Percentiles rank a stretch among this genome's conserved stretches.
phyloP scores from a whole-genome alignment of 2,113 vertebrate species.

The Myodes glareolus region DNA sequence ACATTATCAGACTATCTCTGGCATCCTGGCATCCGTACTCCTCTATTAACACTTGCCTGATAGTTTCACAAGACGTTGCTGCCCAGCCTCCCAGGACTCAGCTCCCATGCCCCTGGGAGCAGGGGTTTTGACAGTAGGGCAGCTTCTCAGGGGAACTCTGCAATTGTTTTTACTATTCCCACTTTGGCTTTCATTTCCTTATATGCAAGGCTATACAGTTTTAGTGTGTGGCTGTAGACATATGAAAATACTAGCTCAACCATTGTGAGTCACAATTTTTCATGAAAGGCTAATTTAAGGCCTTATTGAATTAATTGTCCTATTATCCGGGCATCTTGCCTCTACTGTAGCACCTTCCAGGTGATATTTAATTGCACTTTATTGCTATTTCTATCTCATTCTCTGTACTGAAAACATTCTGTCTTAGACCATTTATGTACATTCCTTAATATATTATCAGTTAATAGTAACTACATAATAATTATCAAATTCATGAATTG shows the following conservation, averaged over 20 bases:
- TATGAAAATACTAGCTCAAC: background rate
- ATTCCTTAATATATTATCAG: background rate
- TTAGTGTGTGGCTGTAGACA: background rate
- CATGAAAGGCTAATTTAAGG: background rate
- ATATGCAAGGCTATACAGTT: background rate
- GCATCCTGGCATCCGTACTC: no score
- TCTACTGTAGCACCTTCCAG: background rate
- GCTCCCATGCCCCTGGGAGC: background rate
- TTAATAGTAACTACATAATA: background rate
- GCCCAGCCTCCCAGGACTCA: background rate
- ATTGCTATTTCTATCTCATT: background rate
- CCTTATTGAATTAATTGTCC: background rate
- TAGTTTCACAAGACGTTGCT: background rate
- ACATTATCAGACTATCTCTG: background rate
- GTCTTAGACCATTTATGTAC: background rate
- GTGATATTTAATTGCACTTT: background rate
- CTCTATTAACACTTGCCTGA: background rate
- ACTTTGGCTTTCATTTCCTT: background rate
- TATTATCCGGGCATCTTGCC: background rate
- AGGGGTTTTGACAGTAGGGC: fast-evolving
- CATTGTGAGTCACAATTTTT: background rate
- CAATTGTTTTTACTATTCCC: background rate
- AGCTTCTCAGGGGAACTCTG: background rate
- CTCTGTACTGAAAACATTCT: background rate
- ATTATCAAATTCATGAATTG: background rate